Percentiles rank a stretch among this genome's conserved stretches.
These are phyloP conservation scores for Cavia aperea DNA, from an alignment of 2,113 vertebrate genomes.

Conservation along the genomic window DNA sequence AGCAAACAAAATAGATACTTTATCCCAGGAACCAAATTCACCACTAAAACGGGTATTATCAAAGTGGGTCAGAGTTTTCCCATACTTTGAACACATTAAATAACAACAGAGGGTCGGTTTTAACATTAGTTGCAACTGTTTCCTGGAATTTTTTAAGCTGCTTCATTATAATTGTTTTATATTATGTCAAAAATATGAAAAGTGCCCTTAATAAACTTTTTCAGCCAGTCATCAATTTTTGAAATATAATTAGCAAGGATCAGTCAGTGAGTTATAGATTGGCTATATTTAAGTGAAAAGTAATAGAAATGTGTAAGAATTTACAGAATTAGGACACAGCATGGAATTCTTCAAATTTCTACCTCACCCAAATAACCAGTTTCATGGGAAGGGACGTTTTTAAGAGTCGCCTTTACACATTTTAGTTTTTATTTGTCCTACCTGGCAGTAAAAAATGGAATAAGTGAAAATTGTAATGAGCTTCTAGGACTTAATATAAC, in stretches of 20 bases:
- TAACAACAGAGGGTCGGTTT: background rate
- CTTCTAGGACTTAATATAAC: background rate
- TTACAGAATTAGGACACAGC: background rate
- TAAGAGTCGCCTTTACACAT: background rate
- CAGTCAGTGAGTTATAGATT: background rate
- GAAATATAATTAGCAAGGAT: background rate
- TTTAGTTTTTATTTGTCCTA: background rate
- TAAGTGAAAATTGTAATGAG: background rate
- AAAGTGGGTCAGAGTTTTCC: background rate
- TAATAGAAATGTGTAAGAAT: background rate
- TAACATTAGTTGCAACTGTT: background rate
- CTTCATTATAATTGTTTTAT: background rate
- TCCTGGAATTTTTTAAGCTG: background rate
- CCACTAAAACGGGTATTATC: background rate
- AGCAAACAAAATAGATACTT: conserved; percentile 15
- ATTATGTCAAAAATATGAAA: background rate
- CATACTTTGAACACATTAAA: background rate
- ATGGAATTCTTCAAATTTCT: background rate
- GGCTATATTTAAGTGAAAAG: background rate
- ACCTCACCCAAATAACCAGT: background rate
- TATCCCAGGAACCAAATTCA: background rate
- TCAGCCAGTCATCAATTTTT: background rate
- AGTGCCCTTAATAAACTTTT: background rate
- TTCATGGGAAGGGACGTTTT: background rate
- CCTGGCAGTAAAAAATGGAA: background rate